Percentiles rank a stretch among this genome's conserved stretches.
These are phyloP conservation scores for Acomys russatus DNA, from an alignment of 2,797 vertebrate species.

Conservation along the genomic window DNA sequence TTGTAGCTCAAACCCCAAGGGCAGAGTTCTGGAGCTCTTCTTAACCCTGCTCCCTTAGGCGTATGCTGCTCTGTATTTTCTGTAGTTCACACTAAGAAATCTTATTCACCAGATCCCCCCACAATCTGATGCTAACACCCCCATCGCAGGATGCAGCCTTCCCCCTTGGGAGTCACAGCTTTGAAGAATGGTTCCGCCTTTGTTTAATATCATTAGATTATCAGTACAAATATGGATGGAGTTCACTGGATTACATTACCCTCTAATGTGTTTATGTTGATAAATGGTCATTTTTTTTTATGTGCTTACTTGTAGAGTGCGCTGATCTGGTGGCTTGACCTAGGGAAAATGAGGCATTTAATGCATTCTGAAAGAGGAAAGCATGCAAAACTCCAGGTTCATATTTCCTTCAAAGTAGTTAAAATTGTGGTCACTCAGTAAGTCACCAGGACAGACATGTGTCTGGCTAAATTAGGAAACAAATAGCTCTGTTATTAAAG, in stretches of 20 bases:
- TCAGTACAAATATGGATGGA: not conserved
- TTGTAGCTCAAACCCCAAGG: not conserved
- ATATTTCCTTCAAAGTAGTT: slow-evolving; percentile 50
- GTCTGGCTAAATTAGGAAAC: slow-evolving; percentile 55
- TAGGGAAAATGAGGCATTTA: not conserved
- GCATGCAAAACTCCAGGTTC: not conserved
- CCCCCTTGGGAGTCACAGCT: not conserved
- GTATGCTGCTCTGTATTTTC: not conserved
- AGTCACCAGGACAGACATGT: not conserved
- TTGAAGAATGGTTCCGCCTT: not conserved
- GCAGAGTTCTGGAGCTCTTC: not conserved
- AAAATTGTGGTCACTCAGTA: slow-evolving; percentile 26
- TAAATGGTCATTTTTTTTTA: not conserved
- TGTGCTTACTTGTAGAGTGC: slow-evolving; percentile 1
- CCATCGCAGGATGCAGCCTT: not conserved
- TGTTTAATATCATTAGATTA: not conserved
- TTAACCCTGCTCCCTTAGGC: not conserved
- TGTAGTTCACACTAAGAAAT: slow-evolving; percentile 36
- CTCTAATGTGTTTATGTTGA: not conserved
- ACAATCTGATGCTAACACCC: not conserved
- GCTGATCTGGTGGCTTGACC: not conserved
- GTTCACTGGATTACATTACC: not conserved
- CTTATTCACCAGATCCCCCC: not conserved
- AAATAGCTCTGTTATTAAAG: slow-evolving; percentile 52
- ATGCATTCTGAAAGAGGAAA: not conserved